phyloP scores from a whole-genome alignment of 2,888 invertebrate species.

The Antheraea yamamai region DNA sequence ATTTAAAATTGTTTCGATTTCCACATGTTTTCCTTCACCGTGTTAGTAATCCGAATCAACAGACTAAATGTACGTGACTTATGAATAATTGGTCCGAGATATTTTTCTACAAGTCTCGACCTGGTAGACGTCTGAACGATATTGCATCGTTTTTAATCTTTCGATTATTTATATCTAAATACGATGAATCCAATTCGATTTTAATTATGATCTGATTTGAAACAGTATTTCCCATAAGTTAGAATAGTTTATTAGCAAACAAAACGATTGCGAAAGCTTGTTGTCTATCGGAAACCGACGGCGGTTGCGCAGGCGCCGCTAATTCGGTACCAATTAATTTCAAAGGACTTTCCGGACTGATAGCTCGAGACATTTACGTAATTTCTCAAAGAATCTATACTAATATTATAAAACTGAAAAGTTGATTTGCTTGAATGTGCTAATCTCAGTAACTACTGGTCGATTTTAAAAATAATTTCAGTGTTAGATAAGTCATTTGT shows the following conservation, averaged over 20 bases:
- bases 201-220: conserved; percentile 3
- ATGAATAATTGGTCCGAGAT: too few species aligned
- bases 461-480: too few species aligned
- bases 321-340: conserved; percentile 59
- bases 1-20: background rate
- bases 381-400: background rate
- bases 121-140: background rate
- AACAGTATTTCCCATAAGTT: conserved; percentile 2
- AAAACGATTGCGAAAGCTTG: background rate
- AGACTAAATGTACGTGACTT: too few species aligned
- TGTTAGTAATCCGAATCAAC: background rate
- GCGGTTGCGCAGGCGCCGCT: conserved; percentile 40
- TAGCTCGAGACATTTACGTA: conserved; percentile 43
- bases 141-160: background rate
- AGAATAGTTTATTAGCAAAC: background rate
- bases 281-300: background rate
- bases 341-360: conserved; percentile 49
- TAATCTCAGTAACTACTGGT: too few species aligned
- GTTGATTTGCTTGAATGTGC: too few species aligned
- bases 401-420: too few species aligned
- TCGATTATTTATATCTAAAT: background rate
- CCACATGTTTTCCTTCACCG: background rate
- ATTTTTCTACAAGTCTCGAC: background rate
- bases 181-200: background rate
- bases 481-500: too few species aligned